phyloP scores from a whole-genome alignment of 2,113 vertebrate genomes.

The Alligator sinensis region DNA sequence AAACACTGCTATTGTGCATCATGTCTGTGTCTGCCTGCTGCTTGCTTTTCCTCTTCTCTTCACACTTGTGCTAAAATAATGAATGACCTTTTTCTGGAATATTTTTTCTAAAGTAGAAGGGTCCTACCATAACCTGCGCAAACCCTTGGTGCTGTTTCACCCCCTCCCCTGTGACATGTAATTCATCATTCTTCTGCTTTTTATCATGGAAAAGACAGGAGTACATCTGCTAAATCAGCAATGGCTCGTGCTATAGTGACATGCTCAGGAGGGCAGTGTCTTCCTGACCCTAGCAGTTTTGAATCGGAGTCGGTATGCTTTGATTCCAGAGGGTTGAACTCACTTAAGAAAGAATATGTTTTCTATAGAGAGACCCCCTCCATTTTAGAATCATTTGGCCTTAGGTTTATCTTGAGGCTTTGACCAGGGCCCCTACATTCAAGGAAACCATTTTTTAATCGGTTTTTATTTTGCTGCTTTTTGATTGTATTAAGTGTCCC shows the following conservation, averaged over 20 bases:
- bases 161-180: neutral
- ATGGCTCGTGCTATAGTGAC: neutral
- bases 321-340: neutral
- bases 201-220: neutral
- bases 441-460: neutral
- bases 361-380: neutral
- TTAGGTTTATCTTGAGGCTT: neutral
- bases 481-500: neutral
- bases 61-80: fast-evolving
- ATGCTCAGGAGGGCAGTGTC: neutral
- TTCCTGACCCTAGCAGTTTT: neutral
- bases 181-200: neutral
- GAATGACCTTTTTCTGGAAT: neutral
- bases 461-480: conserved; percentile 9
- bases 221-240: neutral
- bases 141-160: neutral
- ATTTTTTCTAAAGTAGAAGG: neutral
- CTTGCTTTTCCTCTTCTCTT: neutral
- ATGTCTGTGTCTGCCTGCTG: neutral
- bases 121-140: neutral
- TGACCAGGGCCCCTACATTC: neutral
- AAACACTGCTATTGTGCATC: fast-evolving
- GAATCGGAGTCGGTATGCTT: neutral
- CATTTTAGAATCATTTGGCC: neutral
- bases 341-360: neutral